These are phyloP conservation scores for Theodoxus fluviatilis DNA, from an alignment of 2,888 invertebrate species.

Conservation along the genomic window DNA sequence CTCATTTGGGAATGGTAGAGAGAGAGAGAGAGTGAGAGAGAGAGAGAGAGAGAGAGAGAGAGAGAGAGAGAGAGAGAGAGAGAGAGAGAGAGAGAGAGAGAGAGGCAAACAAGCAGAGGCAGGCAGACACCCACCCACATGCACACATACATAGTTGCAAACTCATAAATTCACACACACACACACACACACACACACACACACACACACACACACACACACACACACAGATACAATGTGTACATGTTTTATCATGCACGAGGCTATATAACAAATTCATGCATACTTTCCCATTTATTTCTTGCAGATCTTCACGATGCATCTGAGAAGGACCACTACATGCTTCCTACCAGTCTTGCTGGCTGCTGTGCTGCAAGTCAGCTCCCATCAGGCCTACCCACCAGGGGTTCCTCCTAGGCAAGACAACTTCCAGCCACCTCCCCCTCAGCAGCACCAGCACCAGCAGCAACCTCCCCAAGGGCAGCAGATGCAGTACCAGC, in stretches of 20 bases:
- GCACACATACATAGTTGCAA: background rate
- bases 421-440: constrained; percentile 23
- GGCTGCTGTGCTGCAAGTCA: constrained; percentile 11
- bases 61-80: background rate
- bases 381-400: constrained; percentile 26
- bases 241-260: too few relatives aligned
- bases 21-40: too few relatives aligned
- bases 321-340: background rate
- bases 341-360: background rate
- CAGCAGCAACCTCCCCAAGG: constrained; percentile 24
- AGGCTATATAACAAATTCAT: too few relatives aligned
- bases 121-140: background rate
- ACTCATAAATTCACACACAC: background rate
- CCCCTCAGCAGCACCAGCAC: constrained; percentile 15
- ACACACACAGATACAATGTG: background rate
- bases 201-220: background rate
- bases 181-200: background rate
- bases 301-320: background rate
- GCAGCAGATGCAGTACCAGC: constrained; percentile 27
- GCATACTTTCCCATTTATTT: background rate
- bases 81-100: background rate
- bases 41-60: background rate
- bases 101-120: background rate
- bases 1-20: too few relatives aligned
- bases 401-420: constrained; percentile 40